Base-by-base conservation (phyloP, 1,140 invertebrate genomes). In the Rhagoletis zephyria region DNA sequence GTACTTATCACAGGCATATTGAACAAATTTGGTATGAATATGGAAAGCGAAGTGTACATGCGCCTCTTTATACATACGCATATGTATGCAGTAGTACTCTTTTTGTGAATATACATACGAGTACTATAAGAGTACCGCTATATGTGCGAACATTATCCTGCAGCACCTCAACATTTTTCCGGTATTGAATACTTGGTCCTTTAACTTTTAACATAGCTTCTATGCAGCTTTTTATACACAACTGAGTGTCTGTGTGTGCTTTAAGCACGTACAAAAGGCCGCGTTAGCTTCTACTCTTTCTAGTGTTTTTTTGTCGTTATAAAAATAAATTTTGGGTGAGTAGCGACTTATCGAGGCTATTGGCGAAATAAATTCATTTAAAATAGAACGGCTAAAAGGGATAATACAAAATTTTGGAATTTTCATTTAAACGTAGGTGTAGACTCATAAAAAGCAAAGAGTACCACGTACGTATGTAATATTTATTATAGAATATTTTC, bases 301-400 rank as follows among this genome's bases (percentile, higher is more conserved):
- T 48, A 5, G 45, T 74, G 40, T 74, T 74, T 74, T 74, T 48
- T 16, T 16, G 67, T 42, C 45, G 2, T 14, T 45, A 74, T 74
- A 42, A 74, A 48, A 74, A 74, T 48, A 74, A 14, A 74, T 74
- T 30, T 48, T 63, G 61, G 16, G 7, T 63, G 61, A 16, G 16
- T 63, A 63, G 10, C 10, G 10, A 63, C 16, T 16, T 74, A 48
- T 74, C 12, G 40, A 16, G 7, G 67, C 0, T 45, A 48, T 45
- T 74, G 67, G 67, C 12, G 45, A 48, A 74, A 42, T 74, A 74
- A 74, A 74, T 42, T 48, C 16, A 16, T 74, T 74, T 74, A 74
- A 74, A 48, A 42, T 74, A 45, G 51, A 56, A 56, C 51, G 5
- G 51, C 10, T 56, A 10, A 56, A 56, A 56, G 30, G 30, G 30